Percentiles rank a stretch among this genome's conserved stretches.
phyloP scores from a whole-genome alignment of 2,797 vertebrate species.

The Schizopygopsis malacanthus region DNA sequence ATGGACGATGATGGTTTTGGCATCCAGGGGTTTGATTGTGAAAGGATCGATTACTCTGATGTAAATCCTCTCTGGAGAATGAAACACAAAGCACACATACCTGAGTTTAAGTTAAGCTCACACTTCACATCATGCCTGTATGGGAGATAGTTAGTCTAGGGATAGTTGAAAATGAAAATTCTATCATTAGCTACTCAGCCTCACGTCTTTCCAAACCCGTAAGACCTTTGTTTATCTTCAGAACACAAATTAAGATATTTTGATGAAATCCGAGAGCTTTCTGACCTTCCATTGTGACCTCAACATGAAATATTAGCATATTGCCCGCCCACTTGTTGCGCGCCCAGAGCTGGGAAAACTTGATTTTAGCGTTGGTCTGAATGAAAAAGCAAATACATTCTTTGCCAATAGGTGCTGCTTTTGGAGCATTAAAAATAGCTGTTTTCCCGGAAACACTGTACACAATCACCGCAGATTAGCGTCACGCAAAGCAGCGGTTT shows the following conservation, averaged over 20 bases:
- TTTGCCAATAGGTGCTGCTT: no score
- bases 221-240: background rate
- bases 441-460: no score
- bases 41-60: slow-evolving; percentile 91
- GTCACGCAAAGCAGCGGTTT: no score
- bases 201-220: background rate
- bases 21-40: slow-evolving; percentile 95
- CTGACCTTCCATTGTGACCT: background rate
- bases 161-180: background rate
- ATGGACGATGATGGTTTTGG: slow-evolving; percentile 88
- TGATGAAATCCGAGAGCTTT: background rate
- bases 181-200: no score
- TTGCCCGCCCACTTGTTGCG: no score
- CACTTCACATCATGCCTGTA: background rate
- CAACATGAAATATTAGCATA: no score
- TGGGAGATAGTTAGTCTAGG: background rate
- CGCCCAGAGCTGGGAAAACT: no score
- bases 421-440: no score
- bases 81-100: slow-evolving; percentile 1
- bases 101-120: background rate
- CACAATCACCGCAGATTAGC: no score
- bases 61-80: slow-evolving; percentile 83
- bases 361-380: no score
- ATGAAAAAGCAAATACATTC: no score
- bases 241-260: background rate